phyloP scores from a whole-genome alignment of 2,888 invertebrate species.

The Eupithecia abbreviata region DNA sequence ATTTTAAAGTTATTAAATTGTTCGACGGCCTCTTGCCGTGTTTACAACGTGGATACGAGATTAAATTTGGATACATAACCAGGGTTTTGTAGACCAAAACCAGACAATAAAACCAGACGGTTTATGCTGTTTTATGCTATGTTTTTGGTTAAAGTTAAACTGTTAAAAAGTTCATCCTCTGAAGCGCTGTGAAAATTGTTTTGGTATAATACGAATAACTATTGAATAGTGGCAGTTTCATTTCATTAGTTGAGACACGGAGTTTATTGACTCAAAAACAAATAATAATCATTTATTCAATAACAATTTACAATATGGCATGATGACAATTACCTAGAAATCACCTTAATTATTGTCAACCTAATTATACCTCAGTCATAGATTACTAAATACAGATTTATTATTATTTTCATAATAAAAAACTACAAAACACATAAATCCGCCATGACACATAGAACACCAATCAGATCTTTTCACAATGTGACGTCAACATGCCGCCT shows the following conservation, averaged over 20 bases:
- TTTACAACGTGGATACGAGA: slow-evolving; percentile 71
- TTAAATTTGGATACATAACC: slow-evolving; percentile 60
- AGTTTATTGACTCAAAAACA: background rate
- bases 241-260: background rate
- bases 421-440: too few relatives aligned
- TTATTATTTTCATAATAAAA: too few relatives aligned
- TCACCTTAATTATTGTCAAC: too few relatives aligned
- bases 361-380: too few relatives aligned
- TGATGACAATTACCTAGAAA: too few relatives aligned
- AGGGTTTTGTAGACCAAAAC: slow-evolving; percentile 8
- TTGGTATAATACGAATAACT: background rate
- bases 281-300: too few relatives aligned
- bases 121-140: slow-evolving; percentile 9
- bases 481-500: too few relatives aligned
- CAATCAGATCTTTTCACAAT: too few relatives aligned
- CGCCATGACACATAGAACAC: too few relatives aligned
- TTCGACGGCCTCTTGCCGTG: slow-evolving; percentile 70
- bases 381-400: too few relatives aligned
- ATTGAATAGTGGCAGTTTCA: background rate
- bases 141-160: background rate
- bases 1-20: slow-evolving; percentile 82
- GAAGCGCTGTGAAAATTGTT: background rate
- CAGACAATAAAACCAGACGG: too few relatives aligned
- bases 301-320: too few relatives aligned
- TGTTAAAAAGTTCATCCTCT: background rate